Percentiles rank a stretch among this genome's conserved stretches.
Evolutionary conservation across 2,113 vertebrate genomes (phyloP).

Genomic region (Anhinga rufa): DNA sequence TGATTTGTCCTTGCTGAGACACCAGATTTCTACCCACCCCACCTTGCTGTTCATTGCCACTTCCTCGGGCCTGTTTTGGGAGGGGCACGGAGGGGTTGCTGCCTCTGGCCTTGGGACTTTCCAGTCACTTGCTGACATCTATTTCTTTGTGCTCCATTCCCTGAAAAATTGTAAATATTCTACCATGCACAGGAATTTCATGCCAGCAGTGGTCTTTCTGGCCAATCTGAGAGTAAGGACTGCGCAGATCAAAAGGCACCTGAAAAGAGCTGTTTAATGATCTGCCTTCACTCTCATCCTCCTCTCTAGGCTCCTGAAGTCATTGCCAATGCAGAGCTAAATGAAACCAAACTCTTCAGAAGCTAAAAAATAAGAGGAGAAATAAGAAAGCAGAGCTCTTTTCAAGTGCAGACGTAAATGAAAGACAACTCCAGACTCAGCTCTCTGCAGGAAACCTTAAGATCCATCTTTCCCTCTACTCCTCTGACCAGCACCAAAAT

Average conservation of each 20-base stretch:
- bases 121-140: rapidly evolving
- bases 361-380: neutral
- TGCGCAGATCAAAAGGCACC: neutral
- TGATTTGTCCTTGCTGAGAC: neutral
- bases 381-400: neutral
- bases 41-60: neutral
- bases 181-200: rapidly evolving
- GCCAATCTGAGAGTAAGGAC: neutral
- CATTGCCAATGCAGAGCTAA: neutral
- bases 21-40: neutral
- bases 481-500: neutral
- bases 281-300: neutral
- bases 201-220: neutral
- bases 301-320: neutral
- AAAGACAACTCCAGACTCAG: neutral
- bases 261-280: neutral
- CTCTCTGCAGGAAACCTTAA: neutral
- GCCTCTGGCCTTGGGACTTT: neutral
- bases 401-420: rapidly evolving
- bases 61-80: neutral
- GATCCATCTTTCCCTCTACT: neutral
- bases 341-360: neutral
- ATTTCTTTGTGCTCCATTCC: neutral
- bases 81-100: too few relatives aligned
- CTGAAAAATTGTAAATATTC: too few relatives aligned